These are phyloP conservation scores for Palaemon carinicauda DNA, from an alignment of 1,140 invertebrate species.

Conservation along the genomic window DNA sequence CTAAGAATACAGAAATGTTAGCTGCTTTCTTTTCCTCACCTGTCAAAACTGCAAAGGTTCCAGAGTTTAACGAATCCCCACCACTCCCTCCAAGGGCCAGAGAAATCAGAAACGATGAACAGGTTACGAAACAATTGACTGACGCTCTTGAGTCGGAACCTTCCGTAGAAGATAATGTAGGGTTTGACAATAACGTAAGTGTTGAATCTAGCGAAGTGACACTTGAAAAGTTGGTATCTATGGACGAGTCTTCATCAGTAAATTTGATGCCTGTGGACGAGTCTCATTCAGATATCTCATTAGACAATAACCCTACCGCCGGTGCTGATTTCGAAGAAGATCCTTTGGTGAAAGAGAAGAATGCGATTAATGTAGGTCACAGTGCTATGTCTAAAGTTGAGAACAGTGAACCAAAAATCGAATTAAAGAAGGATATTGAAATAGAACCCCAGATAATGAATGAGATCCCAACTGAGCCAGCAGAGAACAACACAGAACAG, in stretches of 20 bases:
- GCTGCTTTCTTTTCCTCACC: slow-evolving; percentile 3
- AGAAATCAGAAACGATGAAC: not conserved
- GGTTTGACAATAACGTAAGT: no score
- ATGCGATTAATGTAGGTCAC: not conserved
- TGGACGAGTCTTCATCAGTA: no score
- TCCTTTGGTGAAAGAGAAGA: not conserved
- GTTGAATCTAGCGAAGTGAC: no score
- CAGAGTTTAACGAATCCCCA: not conserved
- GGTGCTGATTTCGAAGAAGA: not conserved
- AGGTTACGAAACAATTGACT: no score
- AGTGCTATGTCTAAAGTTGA: not conserved
- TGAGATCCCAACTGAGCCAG: not conserved
- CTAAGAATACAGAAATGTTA: slow-evolving; percentile 24
- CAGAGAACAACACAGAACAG: not conserved
- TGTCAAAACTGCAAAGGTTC: not conserved
- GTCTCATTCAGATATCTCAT: no score
- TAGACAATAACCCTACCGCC: not conserved
- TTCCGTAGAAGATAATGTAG: no score
- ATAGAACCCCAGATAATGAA: no score
- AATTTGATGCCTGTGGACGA: no score
- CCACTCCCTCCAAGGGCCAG: not conserved
- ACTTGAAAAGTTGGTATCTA: no score
- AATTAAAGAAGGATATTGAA: no score
- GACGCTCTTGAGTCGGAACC: no score
- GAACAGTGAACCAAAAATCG: no score